Base-by-base conservation (phyloP, 2,888 invertebrate species). In the Apotomis capreana region DNA sequence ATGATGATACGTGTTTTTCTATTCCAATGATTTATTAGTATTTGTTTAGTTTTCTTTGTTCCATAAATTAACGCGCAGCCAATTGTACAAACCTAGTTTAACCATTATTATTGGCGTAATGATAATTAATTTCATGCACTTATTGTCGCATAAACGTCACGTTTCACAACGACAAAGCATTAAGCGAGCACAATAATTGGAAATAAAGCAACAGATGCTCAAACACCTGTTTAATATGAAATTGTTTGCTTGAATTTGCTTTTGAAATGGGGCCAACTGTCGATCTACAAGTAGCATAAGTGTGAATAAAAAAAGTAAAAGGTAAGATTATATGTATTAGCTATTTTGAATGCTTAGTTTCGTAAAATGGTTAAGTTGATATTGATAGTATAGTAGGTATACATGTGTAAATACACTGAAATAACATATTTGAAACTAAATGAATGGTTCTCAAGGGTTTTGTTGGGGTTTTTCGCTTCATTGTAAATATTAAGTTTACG, bases 101-200 rank as follows among this genome's bases (percentile, higher is more conserved):
- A 46, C 51, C 68, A 59, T 44, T 52, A 55, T 57, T 70, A 68
- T 63, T 68, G 68, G 44, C 61, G 52, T 58, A 72, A 54, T 54
- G 52, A 52, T 68, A 63, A 72, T 68, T 72, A 68, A 72, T 72
- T 72, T 72, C 63, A 68, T 63, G 62, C 58, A 63, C 26, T 63
- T 46, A 72, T 68, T 72, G 68, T 68, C 51, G 15, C 3, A 61
- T 6, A 51, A n/a, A 44, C 68, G 57, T 62, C 61, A 72, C 46
- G 46, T 55, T 68, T 58, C 13, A 61, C 49, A 12, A 40, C n/a
- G 12, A 72, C 71, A 72, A 68, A 72, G 15, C 55, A 13, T 9
- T 36, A 58, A 5, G 40, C 49, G 10, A 62, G 26, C 13, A 52
- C 15, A 49, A 5, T 15, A 40, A 57, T 68, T 49, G 55, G 57